These are phyloP conservation scores for Megalops atlanticus DNA, from an alignment of 2,113 vertebrate species.

Conservation along the genomic window DNA sequence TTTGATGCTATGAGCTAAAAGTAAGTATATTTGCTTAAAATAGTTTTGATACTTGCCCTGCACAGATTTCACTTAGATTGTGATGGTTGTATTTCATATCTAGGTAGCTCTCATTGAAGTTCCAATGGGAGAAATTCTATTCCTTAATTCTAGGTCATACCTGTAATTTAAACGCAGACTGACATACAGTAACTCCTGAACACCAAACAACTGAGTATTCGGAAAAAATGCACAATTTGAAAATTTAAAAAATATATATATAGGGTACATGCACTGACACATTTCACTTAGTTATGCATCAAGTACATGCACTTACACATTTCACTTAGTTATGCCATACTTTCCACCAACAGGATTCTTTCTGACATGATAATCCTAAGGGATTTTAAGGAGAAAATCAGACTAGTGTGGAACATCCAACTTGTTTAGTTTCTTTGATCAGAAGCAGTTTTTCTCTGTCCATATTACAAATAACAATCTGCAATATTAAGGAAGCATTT, in stretches of 20 bases:
- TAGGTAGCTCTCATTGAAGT: not conserved
- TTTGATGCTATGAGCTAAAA: conserved; percentile 16
- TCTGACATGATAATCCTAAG: not conserved
- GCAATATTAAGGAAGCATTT: too few species aligned
- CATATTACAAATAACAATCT: too few species aligned
- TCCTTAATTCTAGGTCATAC: not conserved
- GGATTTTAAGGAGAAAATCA: not conserved
- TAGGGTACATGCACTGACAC: not conserved
- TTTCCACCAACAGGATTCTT: too few species aligned
- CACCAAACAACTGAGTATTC: not conserved
- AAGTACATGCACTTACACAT: not conserved
- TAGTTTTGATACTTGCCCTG: not conserved
- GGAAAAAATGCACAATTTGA: not conserved
- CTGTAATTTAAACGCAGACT: not conserved
- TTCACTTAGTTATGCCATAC: too few species aligned
- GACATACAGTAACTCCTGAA: not conserved
- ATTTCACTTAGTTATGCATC: too few species aligned
- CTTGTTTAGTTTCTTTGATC: not conserved
- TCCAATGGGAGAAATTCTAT: not conserved
- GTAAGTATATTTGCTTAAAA: conserved; percentile 11
- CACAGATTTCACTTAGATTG: not conserved
- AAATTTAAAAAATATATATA: not conserved
- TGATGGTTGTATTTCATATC: not conserved
- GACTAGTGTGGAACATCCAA: not conserved
- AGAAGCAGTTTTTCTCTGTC: not conserved